A percentile compares a stretch with the other conserved stretches of the same genome.
phyloP scores from a whole-genome alignment of 2,888 invertebrate species.

The Oscheius sp. region DNA sequence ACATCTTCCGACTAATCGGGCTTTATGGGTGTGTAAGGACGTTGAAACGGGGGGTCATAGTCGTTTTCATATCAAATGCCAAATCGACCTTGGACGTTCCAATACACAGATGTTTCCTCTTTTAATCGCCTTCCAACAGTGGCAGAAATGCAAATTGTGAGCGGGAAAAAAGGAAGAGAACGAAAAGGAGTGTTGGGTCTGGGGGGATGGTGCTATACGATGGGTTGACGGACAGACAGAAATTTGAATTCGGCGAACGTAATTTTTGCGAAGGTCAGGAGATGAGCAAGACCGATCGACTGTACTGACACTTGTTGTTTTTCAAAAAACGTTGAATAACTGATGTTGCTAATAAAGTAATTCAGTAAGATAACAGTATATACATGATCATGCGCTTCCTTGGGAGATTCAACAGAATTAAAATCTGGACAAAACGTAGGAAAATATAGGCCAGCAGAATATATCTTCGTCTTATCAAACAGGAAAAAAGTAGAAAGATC shows the following conservation, averaged over 20 bases:
- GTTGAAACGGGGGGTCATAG: background rate
- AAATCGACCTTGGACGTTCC: slow-evolving; percentile 15
- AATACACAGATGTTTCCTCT: slow-evolving; percentile 18
- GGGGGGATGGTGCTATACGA: background rate
- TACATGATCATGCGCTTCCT: too few relatives aligned
- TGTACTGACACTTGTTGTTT: too few relatives aligned
- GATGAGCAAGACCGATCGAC: too few relatives aligned
- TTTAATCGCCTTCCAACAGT: slow-evolving; percentile 17
- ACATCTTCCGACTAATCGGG: slow-evolving; percentile 1
- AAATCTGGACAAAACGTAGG: too few relatives aligned
- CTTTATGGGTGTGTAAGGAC: slow-evolving; percentile 14
- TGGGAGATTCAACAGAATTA: too few relatives aligned
- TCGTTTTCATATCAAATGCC: slow-evolving; percentile 24
- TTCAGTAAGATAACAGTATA: too few relatives aligned
- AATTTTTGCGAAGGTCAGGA: too few relatives aligned
- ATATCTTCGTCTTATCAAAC: background rate
- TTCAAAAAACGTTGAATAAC: too few relatives aligned
- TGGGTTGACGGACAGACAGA: background rate
- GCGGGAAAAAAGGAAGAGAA: background rate
- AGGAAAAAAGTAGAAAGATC: slow-evolving; percentile 3
- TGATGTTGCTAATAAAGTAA: background rate
- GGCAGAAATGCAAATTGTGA: background rate
- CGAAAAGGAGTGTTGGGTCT: background rate
- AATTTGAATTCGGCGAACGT: too few relatives aligned
- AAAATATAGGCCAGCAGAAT: too few relatives aligned